These are phyloP conservation scores for Sitobion miscanthi DNA, from an alignment of 1,140 invertebrate genomes.

Conservation along the genomic window DNA sequence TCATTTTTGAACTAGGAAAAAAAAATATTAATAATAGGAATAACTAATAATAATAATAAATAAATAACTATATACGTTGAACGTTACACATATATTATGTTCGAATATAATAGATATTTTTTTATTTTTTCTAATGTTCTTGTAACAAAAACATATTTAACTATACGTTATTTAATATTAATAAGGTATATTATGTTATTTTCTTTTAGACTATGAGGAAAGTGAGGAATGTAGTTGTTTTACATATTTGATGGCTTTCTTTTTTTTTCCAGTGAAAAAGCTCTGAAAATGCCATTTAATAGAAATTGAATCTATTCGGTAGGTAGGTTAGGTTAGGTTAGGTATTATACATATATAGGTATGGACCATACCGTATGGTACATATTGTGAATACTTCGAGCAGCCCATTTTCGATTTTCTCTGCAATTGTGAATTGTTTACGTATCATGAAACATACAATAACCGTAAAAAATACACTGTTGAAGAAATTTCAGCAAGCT, in stretches of 20 bases:
- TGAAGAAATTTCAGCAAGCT: no score
- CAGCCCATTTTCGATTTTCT: no score
- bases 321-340: not conserved
- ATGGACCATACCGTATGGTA: no score
- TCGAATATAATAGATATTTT: not conserved
- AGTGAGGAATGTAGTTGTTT: not conserved
- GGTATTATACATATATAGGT: not conserved
- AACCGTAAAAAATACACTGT: no score
- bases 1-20: slow-evolving; percentile 17
- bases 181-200: not conserved
- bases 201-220: not conserved
- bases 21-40: not conserved
- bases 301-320: not conserved
- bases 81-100: not conserved
- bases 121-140: not conserved
- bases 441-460: no score
- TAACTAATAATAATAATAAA: not conserved
- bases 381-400: no score
- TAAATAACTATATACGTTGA: not conserved
- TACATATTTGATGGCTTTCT: not conserved
- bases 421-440: no score
- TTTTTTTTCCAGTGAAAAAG: not conserved
- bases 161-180: not conserved
- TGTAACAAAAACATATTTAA: not conserved
- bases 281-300: not conserved